Percentiles rank a stretch among this genome's conserved stretches.
Evolutionary conservation across 2,888 invertebrate species (phyloP).

Genomic region (Polydesmus complanatus): DNA sequence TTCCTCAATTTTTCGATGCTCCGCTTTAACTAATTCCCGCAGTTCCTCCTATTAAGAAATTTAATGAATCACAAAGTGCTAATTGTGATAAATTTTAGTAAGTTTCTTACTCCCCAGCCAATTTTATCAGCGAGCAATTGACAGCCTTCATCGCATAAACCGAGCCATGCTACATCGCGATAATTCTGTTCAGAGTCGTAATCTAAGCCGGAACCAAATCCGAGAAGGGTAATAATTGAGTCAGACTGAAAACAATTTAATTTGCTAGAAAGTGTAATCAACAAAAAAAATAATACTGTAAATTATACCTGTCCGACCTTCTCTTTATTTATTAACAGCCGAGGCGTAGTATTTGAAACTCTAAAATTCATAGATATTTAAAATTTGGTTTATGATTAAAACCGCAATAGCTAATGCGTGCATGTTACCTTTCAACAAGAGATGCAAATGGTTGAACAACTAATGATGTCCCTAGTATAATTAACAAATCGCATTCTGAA

Average conservation of each 20-base stretch:
- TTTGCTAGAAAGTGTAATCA: background rate
- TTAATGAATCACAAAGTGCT: background rate
- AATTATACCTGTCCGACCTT: constrained; percentile 43
- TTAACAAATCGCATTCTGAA: constrained; percentile 69
- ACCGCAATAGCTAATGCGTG: background rate
- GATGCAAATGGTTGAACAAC: constrained; percentile 91
- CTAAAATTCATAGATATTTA: constrained; percentile 29
- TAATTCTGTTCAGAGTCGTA: constrained; percentile 48
- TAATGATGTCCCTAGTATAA: constrained; percentile 89
- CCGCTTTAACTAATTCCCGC: constrained; percentile 3
- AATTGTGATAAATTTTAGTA: constrained; percentile 1
- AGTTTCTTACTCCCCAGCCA: constrained; percentile 54
- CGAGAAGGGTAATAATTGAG: constrained; percentile 19
- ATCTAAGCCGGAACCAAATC: constrained; percentile 45
- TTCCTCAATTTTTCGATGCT: constrained; percentile 2
- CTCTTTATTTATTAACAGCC: constrained; percentile 76
- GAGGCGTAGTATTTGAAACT: constrained; percentile 55
- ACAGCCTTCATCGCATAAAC: constrained; percentile 71
- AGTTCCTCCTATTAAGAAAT: constrained; percentile 8
- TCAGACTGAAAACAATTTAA: constrained; percentile 8
- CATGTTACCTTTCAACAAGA: constrained; percentile 55
- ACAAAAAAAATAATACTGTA: background rate
- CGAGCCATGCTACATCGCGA: constrained; percentile 66
- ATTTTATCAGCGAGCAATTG: constrained; percentile 55
- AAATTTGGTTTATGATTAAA: background rate